Conservation (phyloP, 2,113 vertebrate genomes). For the Salvelinus sp. region DNA sequence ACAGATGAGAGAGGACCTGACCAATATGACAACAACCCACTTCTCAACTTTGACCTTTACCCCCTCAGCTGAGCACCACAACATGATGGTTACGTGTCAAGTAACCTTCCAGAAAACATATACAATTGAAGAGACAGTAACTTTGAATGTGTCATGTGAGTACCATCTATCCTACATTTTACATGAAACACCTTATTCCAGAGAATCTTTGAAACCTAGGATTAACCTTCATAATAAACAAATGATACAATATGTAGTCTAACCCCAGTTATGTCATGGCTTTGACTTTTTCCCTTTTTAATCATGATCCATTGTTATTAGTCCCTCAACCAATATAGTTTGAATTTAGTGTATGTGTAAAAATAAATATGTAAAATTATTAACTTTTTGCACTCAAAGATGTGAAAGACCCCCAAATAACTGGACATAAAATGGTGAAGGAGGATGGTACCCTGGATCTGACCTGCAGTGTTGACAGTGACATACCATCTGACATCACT, state of each 20-base stretch:
- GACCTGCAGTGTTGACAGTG: too few relatives aligned
- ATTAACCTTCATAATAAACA: neutral
- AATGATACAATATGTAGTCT: too few relatives aligned
- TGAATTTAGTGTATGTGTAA: too few relatives aligned
- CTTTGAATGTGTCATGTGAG: slow-evolving; percentile 50
- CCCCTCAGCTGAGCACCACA: slow-evolving; percentile 37
- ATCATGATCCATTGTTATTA: slow-evolving; percentile 6
- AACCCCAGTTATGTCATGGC: too few relatives aligned
- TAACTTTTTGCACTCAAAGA: neutral
- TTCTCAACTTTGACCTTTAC: slow-evolving; percentile 44
- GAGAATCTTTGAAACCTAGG: too few relatives aligned
- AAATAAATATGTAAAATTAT: too few relatives aligned
- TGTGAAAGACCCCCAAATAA: too few relatives aligned
- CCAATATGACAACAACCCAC: slow-evolving; percentile 1
- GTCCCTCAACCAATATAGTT: neutral
- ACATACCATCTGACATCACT: too few relatives aligned
- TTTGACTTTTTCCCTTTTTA: neutral
- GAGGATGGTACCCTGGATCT: too few relatives aligned
- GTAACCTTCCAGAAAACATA: slow-evolving; percentile 4
- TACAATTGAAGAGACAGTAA: slow-evolving; percentile 8
- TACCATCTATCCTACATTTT: neutral
- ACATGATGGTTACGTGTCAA: slow-evolving; percentile 30
- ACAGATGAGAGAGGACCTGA: neutral
- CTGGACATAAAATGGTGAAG: too few relatives aligned
- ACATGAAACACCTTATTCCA: neutral